Conservation (phyloP, 1,140 invertebrate species). For the Bradynema listronoti region DNA sequence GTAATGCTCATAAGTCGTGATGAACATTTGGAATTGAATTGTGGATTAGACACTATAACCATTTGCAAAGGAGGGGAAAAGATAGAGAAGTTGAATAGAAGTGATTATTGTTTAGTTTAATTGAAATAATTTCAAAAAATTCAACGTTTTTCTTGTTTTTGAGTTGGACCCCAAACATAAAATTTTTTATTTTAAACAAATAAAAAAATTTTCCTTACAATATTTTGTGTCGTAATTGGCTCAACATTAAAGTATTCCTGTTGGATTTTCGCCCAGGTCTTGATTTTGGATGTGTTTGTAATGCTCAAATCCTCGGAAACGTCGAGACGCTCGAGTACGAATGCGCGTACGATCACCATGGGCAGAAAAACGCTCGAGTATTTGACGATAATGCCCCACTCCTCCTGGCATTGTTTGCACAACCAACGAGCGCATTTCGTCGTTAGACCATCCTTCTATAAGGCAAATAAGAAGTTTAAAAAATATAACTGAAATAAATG, state of each 20-base stretch:
- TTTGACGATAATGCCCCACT: slow-evolving; percentile 28
- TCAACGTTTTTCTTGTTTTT: too few species aligned
- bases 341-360: slow-evolving; percentile 7
- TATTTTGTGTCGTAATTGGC: slow-evolving; percentile 18
- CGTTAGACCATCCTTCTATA: slow-evolving; percentile 26
- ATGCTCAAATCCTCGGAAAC: not conserved
- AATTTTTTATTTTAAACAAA: slow-evolving; percentile 10
- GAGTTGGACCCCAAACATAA: too few species aligned
- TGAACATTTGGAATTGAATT: not conserved
- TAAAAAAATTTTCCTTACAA: slow-evolving; percentile 5
- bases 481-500: not conserved
- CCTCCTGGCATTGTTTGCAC: slow-evolving; percentile 11
- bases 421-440: slow-evolving; percentile 29
- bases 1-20: not conserved
- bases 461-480: not conserved
- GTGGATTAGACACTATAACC: not conserved
- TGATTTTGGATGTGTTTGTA: not conserved
- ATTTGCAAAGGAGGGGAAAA: not conserved
- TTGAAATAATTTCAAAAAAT: not conserved
- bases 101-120: not conserved
- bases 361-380: slow-evolving; percentile 32
- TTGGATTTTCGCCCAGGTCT: slow-evolving; percentile 21
- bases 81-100: not conserved
- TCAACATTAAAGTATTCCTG: slow-evolving; percentile 27
- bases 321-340: slow-evolving; percentile 17